Conservation (phyloP, 2,113 vertebrate genomes). For the Irena cyanogastra region DNA sequence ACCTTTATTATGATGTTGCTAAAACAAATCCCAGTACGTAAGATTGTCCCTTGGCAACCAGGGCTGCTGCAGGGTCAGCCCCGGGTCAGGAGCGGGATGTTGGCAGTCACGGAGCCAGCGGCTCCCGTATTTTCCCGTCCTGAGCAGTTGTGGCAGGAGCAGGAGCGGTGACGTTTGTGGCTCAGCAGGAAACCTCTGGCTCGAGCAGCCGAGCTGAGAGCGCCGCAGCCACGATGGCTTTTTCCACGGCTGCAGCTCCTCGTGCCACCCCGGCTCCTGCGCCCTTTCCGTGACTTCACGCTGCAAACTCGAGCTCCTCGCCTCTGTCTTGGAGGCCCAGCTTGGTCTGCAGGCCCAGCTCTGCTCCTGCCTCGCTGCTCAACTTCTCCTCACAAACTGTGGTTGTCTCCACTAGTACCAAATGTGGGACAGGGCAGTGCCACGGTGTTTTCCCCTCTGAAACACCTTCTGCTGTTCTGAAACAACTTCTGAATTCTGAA, state of each 20-base stretch:
- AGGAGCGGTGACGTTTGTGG: slow-evolving; percentile 24
- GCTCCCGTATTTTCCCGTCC: slow-evolving; percentile 25
- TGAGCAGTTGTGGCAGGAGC: slow-evolving; percentile 26
- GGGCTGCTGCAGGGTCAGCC: neutral
- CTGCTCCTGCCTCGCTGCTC: neutral
- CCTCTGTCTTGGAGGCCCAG: neutral
- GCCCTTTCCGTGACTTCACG: slow-evolving; percentile 2
- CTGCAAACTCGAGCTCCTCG: neutral
- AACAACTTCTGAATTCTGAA: too few relatives aligned
- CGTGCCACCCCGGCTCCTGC: neutral
- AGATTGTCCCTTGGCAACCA: slow-evolving; percentile 33
- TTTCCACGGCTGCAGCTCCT: neutral
- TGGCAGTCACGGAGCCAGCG: neutral
- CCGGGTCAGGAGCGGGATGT: slow-evolving; percentile 2
- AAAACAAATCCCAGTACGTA: neutral
- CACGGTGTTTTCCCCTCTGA: rapidly evolving
- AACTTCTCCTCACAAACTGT: neutral
- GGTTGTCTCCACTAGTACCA: neutral
- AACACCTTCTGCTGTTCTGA: neutral
- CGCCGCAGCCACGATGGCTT: neutral
- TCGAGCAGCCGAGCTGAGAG: neutral
- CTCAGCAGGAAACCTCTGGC: slow-evolving; percentile 46
- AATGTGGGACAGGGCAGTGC: neutral
- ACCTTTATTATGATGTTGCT: slow-evolving; percentile 3
- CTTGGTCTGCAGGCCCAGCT: neutral